Evolutionary conservation across 2,113 vertebrate genomes (phyloP).

Genomic region (Oriolus oriolus): DNA sequence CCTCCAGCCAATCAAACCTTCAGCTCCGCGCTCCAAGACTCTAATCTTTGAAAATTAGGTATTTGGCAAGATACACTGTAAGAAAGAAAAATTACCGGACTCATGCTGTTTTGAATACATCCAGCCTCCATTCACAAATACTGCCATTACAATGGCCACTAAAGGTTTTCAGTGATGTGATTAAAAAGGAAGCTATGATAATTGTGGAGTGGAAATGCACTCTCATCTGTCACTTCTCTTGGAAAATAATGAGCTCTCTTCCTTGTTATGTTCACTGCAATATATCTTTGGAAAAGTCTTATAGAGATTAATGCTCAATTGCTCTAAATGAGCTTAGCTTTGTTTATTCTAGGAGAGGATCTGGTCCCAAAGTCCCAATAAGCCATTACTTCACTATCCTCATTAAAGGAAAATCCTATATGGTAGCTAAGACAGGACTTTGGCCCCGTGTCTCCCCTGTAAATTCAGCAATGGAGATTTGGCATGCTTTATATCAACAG

Average conservation of each 20-base stretch:
- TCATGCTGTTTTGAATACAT: background rate
- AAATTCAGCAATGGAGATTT: background rate
- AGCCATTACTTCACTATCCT: background rate
- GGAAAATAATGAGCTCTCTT: constrained; percentile 46
- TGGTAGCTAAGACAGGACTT: background rate
- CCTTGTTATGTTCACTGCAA: background rate
- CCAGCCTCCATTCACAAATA: constrained; percentile 31
- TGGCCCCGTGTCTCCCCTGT: background rate
- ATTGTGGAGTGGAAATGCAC: background rate
- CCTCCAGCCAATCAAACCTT: constrained; percentile 54
- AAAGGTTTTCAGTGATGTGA: background rate
- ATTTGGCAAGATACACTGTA: constrained; percentile 9
- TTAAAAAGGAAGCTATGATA: background rate
- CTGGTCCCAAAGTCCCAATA: background rate
- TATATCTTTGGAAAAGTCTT: constrained; percentile 25
- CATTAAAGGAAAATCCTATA: constrained; percentile 18
- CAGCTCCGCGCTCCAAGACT: constrained; percentile 1
- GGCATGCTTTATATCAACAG: constrained; percentile 6
- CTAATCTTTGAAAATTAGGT: constrained; percentile 57
- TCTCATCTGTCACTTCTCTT: constrained; percentile 23
- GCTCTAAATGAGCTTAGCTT: constrained; percentile 47
- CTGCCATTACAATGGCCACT: background rate
- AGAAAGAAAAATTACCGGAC: background rate
- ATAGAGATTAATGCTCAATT: constrained; percentile 39
- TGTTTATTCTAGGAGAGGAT: constrained; percentile 46